Evolutionary conservation across 2,797 vertebrate genomes (phyloP), one percentile per base, ranked within the genome.

Genomic region (Thunnus albacares): DNA sequence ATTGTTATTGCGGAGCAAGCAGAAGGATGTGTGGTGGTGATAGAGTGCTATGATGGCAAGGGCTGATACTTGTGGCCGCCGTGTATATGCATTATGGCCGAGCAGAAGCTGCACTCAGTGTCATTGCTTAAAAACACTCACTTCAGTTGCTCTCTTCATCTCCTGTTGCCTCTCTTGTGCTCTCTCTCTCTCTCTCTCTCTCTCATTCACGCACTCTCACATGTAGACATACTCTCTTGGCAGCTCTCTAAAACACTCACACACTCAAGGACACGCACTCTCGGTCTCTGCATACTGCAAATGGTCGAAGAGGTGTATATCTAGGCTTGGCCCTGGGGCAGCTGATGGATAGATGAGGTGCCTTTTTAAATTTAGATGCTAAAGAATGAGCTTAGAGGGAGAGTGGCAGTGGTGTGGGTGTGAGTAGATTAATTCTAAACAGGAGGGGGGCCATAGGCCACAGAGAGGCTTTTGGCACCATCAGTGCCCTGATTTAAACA

Each of bases 281-380:
- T 66, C 67, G 10, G 18, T 55, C 78, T 83, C 71, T 72, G 65
- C 65, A 66, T 67, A 72, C 53, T 8, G 73, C 75, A 59, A 64
- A 62, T 66, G 70, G 87, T 83, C 11, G 63, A 86, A 71, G 81
- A 82, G 80, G 82, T 70, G 81, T 80, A 81, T 84, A 85, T 89
- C 69, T 78, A 83, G 81, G 83, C 83, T 69, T 77, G 58, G 77
- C 76, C 85, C 64, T 6, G 2, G 80, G 80, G 74, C 70, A 78
- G 88, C 68, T 82, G 80, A 86, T 85, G 80, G 73, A 90, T 85
- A 84, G 80, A 92, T 90, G 86, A 90, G 86, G 83, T 87, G 82
- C 73, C 80, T 71, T 82, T 88, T 88, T 92, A 90, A 92, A 93
- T 92, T 90, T 88, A 92, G 87, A 80, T 89, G 79, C 84, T 83